Evolutionary conservation across 2,113 vertebrate species (phyloP).

Genomic region (Podiceps cristatus): DNA sequence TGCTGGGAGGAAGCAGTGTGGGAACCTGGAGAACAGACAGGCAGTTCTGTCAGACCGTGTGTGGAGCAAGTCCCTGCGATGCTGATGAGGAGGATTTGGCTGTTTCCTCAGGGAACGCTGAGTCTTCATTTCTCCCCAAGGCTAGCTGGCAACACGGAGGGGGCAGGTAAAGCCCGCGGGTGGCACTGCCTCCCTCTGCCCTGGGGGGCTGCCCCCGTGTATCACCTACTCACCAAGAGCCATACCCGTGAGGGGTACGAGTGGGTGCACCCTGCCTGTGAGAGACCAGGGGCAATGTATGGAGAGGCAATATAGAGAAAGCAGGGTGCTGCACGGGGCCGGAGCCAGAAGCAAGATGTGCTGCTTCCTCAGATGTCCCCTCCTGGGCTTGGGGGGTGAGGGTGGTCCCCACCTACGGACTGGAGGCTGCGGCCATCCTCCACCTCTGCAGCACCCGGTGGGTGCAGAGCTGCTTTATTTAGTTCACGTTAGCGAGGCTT

Average conservation of each 20-base stretch:
- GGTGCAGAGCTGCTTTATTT: neutral
- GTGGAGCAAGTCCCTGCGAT: neutral
- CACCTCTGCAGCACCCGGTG: fast-evolving
- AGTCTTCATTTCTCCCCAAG: neutral
- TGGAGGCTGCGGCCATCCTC: neutral
- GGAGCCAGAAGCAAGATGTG: neutral
- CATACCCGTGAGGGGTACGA: fast-evolving
- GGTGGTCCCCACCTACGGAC: neutral
- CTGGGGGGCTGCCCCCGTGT: neutral
- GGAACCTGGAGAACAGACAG: neutral
- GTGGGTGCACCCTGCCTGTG: neutral
- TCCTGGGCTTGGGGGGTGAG: fast-evolving
- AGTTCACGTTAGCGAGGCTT: fast-evolving
- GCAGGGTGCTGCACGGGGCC: neutral
- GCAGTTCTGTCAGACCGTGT: neutral
- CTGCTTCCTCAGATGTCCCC: neutral
- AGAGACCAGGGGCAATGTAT: neutral
- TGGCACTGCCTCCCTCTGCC: neutral
- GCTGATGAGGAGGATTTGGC: neutral
- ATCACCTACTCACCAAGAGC: neutral
- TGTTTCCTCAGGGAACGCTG: neutral
- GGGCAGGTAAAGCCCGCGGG: neutral
- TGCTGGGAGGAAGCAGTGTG: neutral
- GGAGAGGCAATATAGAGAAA: neutral
- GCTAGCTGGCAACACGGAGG: neutral